phyloP scores from a whole-genome alignment of 37 sponge, comb jelly and placozoan species.

The Geodia barretti region DNA sequence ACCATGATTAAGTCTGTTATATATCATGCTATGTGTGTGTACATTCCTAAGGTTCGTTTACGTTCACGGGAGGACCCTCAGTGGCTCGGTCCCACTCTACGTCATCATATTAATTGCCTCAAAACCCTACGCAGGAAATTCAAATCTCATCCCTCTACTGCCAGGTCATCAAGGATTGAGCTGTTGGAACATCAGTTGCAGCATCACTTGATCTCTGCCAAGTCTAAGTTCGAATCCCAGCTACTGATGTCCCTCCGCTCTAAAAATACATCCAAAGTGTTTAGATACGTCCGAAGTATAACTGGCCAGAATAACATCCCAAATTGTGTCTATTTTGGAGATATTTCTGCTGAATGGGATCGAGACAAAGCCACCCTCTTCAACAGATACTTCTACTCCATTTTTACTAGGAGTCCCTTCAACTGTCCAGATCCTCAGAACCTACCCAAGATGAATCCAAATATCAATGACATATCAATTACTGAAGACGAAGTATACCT shows the following conservation, averaged over 20 bases:
- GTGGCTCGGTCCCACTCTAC: background rate
- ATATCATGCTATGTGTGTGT: background rate
- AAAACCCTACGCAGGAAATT: background rate
- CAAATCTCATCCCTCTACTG: background rate
- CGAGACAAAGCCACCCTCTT: background rate
- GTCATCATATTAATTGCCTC: background rate
- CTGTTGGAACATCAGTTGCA: background rate
- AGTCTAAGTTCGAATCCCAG: background rate
- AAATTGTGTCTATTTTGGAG: background rate
- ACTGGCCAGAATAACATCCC: background rate
- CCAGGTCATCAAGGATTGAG: background rate
- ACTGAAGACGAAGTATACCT: background rate
- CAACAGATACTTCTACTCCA: slow-evolving; percentile 2
- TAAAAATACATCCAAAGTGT: background rate
- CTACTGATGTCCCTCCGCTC: background rate
- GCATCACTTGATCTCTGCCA: background rate
- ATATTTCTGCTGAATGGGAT: background rate
- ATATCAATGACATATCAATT: background rate
- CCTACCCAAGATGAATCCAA: background rate
- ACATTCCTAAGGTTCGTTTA: background rate
- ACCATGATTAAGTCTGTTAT: background rate
- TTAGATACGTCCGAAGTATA: background rate
- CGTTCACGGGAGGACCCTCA: background rate
- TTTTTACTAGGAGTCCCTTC: background rate
- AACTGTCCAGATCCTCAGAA: background rate